phyloP scores from a whole-genome alignment of 23 tunicate species.

The Styela plicata region DNA sequence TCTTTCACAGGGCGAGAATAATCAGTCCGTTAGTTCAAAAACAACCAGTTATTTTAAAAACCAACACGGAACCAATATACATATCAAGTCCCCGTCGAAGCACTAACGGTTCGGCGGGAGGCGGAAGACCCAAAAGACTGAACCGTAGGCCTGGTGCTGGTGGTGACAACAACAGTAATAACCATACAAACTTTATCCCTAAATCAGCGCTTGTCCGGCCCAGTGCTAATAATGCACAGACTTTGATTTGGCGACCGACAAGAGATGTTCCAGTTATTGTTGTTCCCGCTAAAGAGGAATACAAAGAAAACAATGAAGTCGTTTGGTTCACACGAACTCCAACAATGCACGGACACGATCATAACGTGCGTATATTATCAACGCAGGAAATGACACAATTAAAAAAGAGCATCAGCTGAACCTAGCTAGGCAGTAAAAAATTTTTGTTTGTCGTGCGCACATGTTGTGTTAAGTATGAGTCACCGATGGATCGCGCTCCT shows the following conservation, averaged over 20 bases:
- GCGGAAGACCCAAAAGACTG: constrained; percentile 1
- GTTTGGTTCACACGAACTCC: constrained; percentile 79
- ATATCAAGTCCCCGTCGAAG: constrained; percentile 8
- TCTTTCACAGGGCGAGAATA: constrained; percentile 48
- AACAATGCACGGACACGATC: constrained; percentile 81
- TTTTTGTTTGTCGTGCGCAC: too few relatives aligned
- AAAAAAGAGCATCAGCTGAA: constrained; percentile 2
- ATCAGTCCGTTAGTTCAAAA: constrained; percentile 76
- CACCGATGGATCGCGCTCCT: too few relatives aligned
- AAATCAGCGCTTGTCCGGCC: constrained; percentile 91
- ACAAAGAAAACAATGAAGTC: constrained; percentile 76
- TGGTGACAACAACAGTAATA: constrained; percentile 80
- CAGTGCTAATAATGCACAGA: constrained; percentile 96
- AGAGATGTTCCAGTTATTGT: constrained; percentile 59
- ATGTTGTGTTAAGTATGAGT: too few relatives aligned
- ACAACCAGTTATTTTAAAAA: constrained; percentile 56
- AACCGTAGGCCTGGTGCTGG: constrained; percentile 23
- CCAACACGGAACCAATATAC: constrained; percentile 24
- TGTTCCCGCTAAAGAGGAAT: constrained; percentile 94
- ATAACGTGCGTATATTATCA: constrained; percentile 63
- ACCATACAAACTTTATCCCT: constrained; percentile 43
- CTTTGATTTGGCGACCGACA: constrained; percentile 92
- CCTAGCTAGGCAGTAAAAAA: too few relatives aligned
- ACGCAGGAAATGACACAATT: constrained; percentile 52
- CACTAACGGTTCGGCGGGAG: not conserved